Percentiles rank a stretch among this genome's conserved stretches.
These are phyloP conservation scores for Enteromius mattozi DNA, from an alignment of 2,797 vertebrate genomes.

Conservation along the genomic window DNA sequence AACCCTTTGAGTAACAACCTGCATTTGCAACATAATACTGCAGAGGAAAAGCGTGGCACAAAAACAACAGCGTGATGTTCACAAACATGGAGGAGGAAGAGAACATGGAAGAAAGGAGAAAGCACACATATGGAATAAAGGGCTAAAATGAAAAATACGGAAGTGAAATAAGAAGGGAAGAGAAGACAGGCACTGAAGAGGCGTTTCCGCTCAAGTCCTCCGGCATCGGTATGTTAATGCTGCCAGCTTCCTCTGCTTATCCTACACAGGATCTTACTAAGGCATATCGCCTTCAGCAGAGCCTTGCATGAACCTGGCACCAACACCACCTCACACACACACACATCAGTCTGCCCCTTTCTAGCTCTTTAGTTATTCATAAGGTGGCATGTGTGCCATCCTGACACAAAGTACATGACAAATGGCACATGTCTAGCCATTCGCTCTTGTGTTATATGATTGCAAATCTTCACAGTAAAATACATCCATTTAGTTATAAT, in stretches of 20 bases:
- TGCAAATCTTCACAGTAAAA: neutral
- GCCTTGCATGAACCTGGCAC: slow-evolving; percentile 71
- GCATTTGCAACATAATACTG: slow-evolving; percentile 39
- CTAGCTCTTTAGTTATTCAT: slow-evolving; percentile 34
- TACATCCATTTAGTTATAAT: neutral
- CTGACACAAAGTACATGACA: slow-evolving; percentile 25
- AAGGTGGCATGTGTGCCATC: slow-evolving; percentile 27
- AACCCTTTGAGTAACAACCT: slow-evolving; percentile 40
- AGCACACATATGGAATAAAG: slow-evolving; percentile 50
- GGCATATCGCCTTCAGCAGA: slow-evolving; percentile 82
- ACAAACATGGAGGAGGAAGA: slow-evolving; percentile 39
- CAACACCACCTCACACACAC: slow-evolving; percentile 36
- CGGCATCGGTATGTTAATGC: slow-evolving; percentile 82
- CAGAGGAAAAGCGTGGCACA: slow-evolving; percentile 36
- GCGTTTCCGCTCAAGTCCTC: slow-evolving; percentile 75
- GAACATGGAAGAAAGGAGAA: slow-evolving; percentile 11
- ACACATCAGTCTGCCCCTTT: slow-evolving; percentile 53
- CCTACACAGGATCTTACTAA: slow-evolving; percentile 87
- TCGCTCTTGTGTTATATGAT: neutral
- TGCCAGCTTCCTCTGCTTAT: slow-evolving; percentile 82
- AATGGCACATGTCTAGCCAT: neutral
- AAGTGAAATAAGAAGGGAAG: slow-evolving; percentile 67
- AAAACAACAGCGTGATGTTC: slow-evolving; percentile 41
- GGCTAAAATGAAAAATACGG: slow-evolving; percentile 64
- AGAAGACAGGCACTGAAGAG: slow-evolving; percentile 66